Base-by-base conservation (phyloP, 2,797 vertebrate genomes). In the Neosilurus hyrtlii region DNA sequence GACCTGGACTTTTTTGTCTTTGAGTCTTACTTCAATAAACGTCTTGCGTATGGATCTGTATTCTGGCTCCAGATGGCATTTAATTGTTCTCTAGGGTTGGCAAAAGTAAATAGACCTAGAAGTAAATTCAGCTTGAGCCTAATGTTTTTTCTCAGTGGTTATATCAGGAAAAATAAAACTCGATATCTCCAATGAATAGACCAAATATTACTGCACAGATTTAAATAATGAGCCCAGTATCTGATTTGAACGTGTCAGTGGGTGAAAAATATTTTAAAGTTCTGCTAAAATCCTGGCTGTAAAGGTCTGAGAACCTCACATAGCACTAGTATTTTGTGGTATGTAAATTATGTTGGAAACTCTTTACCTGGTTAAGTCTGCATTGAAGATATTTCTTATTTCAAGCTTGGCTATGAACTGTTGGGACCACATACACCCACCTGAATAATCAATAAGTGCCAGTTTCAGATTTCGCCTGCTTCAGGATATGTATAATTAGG, bases 371-470 rank as follows among this genome's bases (percentile, higher is more conserved):
- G 4, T 3, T 63, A 11, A 22, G 16, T 49, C 35, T 77, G 56
- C 15, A 4, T 11, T 12, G 9, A n/a, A 76, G 7, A 15, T 26
- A 14, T 35, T 73, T 18, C 11, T 61, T 14, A n/a, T 76, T 15
- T 59, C 14, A 51, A 24, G 20, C 73, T 59, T 75, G 73, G 18
- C 18, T 76, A n/a, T 59, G 10, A 37, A 78, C 37, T 26, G 8
- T 62, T 62, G n/a, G 22, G 59, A 62, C 59, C 22, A 24, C 16
- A 3, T 51, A 10, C n/a, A 15, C n/a, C 49, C 22, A 43, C 56
- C 35, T 83, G 54, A 66, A 83, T 82, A 43, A 82, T 49, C 49
- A 24, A 66, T n/a, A 57, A 22, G 61, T 15, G 26, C 4, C 10
- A 59, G 73, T n/a, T 61, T 76, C 30, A n/a, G 30, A 37, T 61